Conservation (phyloP, 2,888 invertebrate genomes). For the Ischnura elegans region DNA sequence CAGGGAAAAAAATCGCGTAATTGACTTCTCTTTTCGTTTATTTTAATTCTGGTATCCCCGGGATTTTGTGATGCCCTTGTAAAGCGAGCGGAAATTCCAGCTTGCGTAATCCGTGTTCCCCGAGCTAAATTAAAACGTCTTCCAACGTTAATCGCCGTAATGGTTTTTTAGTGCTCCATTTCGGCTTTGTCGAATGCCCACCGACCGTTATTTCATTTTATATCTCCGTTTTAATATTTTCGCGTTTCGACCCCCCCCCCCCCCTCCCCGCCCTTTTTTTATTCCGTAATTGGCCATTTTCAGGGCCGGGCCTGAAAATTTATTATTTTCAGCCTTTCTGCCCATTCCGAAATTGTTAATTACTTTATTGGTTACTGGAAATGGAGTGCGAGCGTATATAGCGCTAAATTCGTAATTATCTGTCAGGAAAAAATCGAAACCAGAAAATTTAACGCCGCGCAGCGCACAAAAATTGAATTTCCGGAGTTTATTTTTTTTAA, state of each 20-base stretch:
- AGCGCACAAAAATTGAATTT: background rate
- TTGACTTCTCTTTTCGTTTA: background rate
- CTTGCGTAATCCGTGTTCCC: conserved; percentile 19
- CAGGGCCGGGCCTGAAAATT: background rate
- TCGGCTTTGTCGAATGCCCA: conserved; percentile 11
- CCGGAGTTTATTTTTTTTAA: background rate
- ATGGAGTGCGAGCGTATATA: conserved; percentile 1
- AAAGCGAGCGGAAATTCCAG: conserved; percentile 4
- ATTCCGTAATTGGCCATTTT: conserved; percentile 25
- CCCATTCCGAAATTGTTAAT: conserved; percentile 8
- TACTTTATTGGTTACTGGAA: conserved; percentile 32
- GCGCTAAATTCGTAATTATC: background rate
- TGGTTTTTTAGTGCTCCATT: conserved; percentile 2
- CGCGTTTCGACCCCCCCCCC: no score
- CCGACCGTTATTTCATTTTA: background rate
- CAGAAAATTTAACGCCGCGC: background rate
- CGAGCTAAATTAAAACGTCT: conserved; percentile 19
- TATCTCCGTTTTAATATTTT: background rate
- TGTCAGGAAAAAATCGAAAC: background rate
- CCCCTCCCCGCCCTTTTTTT: background rate
- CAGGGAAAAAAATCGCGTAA: background rate
- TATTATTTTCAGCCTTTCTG: background rate
- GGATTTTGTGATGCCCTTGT: background rate
- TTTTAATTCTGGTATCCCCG: background rate
- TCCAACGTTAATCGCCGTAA: background rate